Conservation (phyloP, 35 echinoderm and acorn worm genomes). For the Lytechinus variegatus region DNA sequence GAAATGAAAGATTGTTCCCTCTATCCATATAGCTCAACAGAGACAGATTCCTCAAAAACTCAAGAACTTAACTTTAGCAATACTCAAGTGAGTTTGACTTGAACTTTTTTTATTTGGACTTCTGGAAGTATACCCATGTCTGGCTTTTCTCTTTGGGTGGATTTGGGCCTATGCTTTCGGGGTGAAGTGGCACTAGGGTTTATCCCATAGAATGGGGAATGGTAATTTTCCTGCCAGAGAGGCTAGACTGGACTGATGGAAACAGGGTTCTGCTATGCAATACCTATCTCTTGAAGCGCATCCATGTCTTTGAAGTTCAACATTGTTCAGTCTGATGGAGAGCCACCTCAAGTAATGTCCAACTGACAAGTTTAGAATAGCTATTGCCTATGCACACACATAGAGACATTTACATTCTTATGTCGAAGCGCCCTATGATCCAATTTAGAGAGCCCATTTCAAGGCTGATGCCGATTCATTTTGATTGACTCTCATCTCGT, state of each 20-base stretch:
- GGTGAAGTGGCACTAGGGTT: too few species aligned
- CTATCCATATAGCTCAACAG: too few species aligned
- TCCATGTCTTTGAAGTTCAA: not conserved
- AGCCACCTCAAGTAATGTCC: not conserved
- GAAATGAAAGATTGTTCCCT: too few species aligned
- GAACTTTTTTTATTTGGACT: too few species aligned
- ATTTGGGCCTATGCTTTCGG: too few species aligned
- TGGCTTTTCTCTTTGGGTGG: too few species aligned
- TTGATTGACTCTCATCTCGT: not conserved
- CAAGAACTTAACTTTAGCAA: too few species aligned
- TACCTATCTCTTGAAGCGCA: not conserved
- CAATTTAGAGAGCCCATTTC: not conserved
- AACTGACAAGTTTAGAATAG: not conserved
- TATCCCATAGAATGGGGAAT: too few species aligned
- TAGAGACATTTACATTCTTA: not conserved
- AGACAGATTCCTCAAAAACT: too few species aligned
- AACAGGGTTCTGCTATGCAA: not conserved
- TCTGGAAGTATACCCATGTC: too few species aligned
- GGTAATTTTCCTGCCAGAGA: too few species aligned
- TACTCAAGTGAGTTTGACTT: too few species aligned
- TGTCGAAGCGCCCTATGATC: not conserved
- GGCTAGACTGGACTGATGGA: not conserved
- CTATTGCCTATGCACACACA: conserved; percentile 10
- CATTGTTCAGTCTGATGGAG: not conserved
- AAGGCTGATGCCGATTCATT: not conserved